phyloP scores from a whole-genome alignment of 2,888 invertebrate species.

The Lithophane leautieri region DNA sequence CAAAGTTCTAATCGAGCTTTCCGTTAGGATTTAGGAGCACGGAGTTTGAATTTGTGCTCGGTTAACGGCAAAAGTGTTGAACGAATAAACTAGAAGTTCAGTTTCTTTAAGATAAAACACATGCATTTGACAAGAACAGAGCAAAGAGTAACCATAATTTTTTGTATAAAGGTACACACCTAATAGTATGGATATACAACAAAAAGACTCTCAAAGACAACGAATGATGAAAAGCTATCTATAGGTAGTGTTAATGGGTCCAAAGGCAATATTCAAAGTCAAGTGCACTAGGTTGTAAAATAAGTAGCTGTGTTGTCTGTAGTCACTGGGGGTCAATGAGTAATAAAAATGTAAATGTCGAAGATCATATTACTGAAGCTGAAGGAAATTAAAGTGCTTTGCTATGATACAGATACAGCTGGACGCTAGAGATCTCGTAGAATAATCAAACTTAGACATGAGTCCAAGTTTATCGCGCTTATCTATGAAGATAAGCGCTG shows the following conservation, averaged over 20 bases:
- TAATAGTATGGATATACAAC: too few relatives aligned
- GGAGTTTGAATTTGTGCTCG: background rate
- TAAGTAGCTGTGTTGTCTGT: too few relatives aligned
- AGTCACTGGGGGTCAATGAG: background rate
- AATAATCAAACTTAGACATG: background rate
- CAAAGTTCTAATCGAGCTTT: background rate
- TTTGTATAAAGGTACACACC: too few relatives aligned
- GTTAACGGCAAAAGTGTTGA: too few relatives aligned
- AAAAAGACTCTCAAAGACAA: background rate
- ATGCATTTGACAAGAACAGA: too few relatives aligned
- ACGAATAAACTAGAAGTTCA: too few relatives aligned
- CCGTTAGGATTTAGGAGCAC: background rate
- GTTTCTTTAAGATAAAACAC: too few relatives aligned
- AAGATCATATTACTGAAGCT: background rate
- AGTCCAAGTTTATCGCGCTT: too few relatives aligned
- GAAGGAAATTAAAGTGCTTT: background rate
- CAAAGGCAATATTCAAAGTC: background rate
- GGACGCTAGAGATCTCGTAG: background rate
- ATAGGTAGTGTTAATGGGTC: background rate
- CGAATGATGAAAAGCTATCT: background rate
- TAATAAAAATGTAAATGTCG: conserved; percentile 3
- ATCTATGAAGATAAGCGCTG: too few relatives aligned
- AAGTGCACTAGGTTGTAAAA: background rate
- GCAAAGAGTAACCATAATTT: too few relatives aligned
- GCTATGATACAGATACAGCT: background rate